These are phyloP conservation scores for Gallinago jamesoni DNA, from an alignment of 2,113 vertebrate genomes.

Conservation along the genomic window DNA sequence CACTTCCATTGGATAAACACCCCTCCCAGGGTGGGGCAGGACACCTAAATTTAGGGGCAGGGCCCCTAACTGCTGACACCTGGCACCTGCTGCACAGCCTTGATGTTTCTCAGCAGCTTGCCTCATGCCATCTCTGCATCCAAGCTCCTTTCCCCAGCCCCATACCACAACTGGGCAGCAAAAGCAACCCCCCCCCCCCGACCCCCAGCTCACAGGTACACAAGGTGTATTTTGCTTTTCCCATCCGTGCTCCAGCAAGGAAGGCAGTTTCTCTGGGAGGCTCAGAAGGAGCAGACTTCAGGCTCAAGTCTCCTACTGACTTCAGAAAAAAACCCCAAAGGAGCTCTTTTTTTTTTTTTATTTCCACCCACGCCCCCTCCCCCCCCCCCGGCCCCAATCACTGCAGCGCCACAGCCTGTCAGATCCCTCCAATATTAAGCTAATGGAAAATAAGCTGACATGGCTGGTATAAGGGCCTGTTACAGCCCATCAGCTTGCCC, in stretches of 20 bases:
- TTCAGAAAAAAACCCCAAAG: background rate
- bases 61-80: background rate
- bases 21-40: background rate
- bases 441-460: background rate
- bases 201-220: too few species aligned
- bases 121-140: background rate
- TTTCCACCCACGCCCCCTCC: too few species aligned
- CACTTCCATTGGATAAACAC: background rate
- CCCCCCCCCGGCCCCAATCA: too few species aligned
- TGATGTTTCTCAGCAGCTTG: background rate
- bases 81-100: too few species aligned
- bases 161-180: background rate
- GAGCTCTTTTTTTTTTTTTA: background rate
- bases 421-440: background rate
- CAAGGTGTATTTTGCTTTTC: background rate
- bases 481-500: background rate
- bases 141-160: background rate
- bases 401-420: background rate
- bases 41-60: background rate
- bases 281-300: background rate
- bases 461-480: rapidly evolving
- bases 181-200: too few species aligned
- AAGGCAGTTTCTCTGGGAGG: background rate
- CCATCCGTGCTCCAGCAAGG: background rate
- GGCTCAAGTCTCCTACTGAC: background rate